Base-by-base conservation (phyloP, 2,113 vertebrate species). In the Heloderma charlesbogerti region DNA sequence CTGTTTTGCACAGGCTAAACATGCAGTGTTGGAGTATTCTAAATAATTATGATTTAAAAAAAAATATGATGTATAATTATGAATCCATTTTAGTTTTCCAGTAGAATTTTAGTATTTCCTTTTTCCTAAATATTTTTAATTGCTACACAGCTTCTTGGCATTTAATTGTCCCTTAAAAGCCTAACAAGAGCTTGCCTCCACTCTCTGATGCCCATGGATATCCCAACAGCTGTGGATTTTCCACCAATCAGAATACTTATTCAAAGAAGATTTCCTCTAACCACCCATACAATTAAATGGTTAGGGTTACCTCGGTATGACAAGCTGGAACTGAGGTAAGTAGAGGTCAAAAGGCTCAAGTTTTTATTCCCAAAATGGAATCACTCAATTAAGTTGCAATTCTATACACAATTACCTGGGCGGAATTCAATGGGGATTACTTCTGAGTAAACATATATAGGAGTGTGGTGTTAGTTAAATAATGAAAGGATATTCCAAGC, bases 81-180 rank as follows among this genome's bases (percentile, higher is more conserved):
- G 10, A 96, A 89, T 84, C 60, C 43, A 31, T 95, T 94, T 88
- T 87, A 90, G 89, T 93, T 92, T 8, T 27, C n/a, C 79, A 89
- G 2, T 87, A 29, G 9, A 67, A 29, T 84, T 91, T 86, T 20
- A 92, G 27, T 31, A 94, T 89, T 87, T 89, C 22, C 92, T 74
- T 94, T 89, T 84, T 91, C 93, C n/a, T 90, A 45, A 69, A 89
- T 5, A 54, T 60, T 81, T 34, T 91, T 45, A 94, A 91, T 51
- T 6, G 92, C 25, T 27, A 13, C 18, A 82, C 66, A n/a, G 60
- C 60, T 16, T 4, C 22, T 25, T 45, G n/a, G 31, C 83, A 66
- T 88, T 90, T 89, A 82, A 93, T 91, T 91, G 18, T 78, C 6
- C 57, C 79, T 93, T 96, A 84, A 95, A 89, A 67, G 87, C 72